phyloP scores from a whole-genome alignment of 2,888 invertebrate genomes.

The Macaria notata region DNA sequence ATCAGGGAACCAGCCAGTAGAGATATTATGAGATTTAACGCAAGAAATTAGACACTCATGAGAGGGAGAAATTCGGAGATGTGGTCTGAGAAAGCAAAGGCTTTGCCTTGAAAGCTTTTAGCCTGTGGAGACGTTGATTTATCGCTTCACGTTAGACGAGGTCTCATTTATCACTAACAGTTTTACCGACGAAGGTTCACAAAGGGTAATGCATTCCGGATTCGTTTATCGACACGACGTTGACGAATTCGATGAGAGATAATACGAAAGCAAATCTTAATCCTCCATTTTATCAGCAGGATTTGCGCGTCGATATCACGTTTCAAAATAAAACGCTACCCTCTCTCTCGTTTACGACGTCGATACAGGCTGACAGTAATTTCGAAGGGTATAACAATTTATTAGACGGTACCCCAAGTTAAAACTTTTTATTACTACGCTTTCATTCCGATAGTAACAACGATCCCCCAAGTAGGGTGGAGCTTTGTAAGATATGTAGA shows the following conservation, averaged over 20 bases:
- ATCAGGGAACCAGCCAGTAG: constrained; percentile 31
- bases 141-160: constrained; percentile 58
- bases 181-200: constrained; percentile 60
- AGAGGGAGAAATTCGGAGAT: constrained; percentile 39
- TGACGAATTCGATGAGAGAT: constrained; percentile 57
- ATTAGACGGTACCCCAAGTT: constrained; percentile 41
- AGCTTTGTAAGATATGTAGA: constrained; percentile 32
- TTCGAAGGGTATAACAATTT: constrained; percentile 42
- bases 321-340: neutral
- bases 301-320: constrained; percentile 25
- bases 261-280: constrained; percentile 35
- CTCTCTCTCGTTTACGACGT: constrained; percentile 24
- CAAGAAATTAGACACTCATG: constrained; percentile 42
- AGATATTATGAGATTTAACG: constrained; percentile 29
- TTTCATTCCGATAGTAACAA: constrained; percentile 38
- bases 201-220: constrained; percentile 61
- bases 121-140: constrained; percentile 59
- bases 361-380: constrained; percentile 36
- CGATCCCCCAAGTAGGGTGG: constrained; percentile 34
- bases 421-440: constrained; percentile 45
- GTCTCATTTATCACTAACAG: constrained; percentile 67
- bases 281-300: constrained; percentile 7
- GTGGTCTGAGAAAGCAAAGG: constrained; percentile 38
- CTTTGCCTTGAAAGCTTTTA: constrained; percentile 46
- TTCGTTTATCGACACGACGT: constrained; percentile 62